Evolutionary conservation across 2,797 vertebrate genomes (phyloP).

Genomic region (Acanthopagrus latus): DNA sequence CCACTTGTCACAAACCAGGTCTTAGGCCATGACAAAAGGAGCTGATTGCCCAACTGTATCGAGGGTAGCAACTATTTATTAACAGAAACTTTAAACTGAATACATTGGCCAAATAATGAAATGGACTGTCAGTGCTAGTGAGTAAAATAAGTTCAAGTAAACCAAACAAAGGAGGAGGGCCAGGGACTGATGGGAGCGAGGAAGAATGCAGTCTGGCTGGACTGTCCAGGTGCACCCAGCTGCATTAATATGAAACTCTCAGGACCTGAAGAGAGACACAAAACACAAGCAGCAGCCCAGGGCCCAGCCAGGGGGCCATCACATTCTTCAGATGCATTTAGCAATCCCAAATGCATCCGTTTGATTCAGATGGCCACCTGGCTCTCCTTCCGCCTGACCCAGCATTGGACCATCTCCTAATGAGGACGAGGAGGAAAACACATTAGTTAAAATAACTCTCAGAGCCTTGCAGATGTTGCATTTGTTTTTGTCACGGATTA

Average conservation of each 20-base stretch:
- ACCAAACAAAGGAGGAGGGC: neutral
- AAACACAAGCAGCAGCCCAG: neutral
- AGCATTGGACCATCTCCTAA: conserved; percentile 53
- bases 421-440: conserved; percentile 54
- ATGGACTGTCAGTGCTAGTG: neutral
- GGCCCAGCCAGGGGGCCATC: neutral
- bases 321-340: conserved; percentile 19
- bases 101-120: neutral
- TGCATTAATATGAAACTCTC: neutral
- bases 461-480: conserved; percentile 74
- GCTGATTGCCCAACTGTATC: too few species aligned
- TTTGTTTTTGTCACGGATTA: conserved; percentile 72
- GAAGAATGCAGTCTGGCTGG: neutral
- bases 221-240: neutral
- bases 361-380: conserved; percentile 49
- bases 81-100: neutral
- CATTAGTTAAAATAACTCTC: conserved; percentile 46
- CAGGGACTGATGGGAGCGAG: too few species aligned
- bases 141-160: neutral
- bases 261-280: neutral
- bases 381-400: conserved; percentile 44
- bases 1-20: too few species aligned
- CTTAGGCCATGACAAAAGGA: neutral
- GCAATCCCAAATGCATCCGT: conserved; percentile 37
- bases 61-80: too few species aligned